Evolutionary conservation across 1,140 invertebrate species (phyloP), one percentile per base, ranked within the genome.

Genomic region (Cydia amplana): DNA sequence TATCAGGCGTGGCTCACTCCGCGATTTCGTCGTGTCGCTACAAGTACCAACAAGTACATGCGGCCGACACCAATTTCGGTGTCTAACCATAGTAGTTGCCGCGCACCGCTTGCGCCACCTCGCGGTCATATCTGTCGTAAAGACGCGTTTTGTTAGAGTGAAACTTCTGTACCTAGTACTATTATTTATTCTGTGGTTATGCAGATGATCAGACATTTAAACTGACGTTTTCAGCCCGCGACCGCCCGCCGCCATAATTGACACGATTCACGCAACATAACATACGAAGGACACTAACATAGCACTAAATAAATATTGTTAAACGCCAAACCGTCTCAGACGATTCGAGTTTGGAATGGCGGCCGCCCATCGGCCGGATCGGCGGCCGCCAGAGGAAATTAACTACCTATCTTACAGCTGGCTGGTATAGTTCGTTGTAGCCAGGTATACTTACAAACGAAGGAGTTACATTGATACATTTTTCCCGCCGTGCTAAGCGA

Each of bases 401-500:
- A 72, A 73, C 78, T 79, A 79, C 32, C 75, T 76, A 75, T 76
- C 28, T 73, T 73, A 73, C 72, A 73, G 18, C 40, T 51, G 40
- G 40, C 72, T 73, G 2, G 23, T 25, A 43, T 32, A 49, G 72
- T 73, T 73, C 72, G 72, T 73, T 73, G 72, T 73, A 70, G 65
- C 65, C 65, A 70, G 46, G 74, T 75, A 78, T 78, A 43, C 60
- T 73, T 79, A 82, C 78, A 80, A 73, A 82, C 74, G 76, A 78
- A 83, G 74, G 75, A 72, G n/a, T 73, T 75, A 75, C 64, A 75
- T 75, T 74, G 75, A 63, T 64, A 64, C 72, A 78, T 77, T 74
- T 80, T 75, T 80, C 82, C 85, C 87, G 82, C 84, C 85, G 80
- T 82, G 83, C 84, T 85, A 84, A 81, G 76, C 83, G 70, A 75